Evolutionary conservation across 2,113 vertebrate genomes (phyloP).

Genomic region (Crypturellus undulatus): DNA sequence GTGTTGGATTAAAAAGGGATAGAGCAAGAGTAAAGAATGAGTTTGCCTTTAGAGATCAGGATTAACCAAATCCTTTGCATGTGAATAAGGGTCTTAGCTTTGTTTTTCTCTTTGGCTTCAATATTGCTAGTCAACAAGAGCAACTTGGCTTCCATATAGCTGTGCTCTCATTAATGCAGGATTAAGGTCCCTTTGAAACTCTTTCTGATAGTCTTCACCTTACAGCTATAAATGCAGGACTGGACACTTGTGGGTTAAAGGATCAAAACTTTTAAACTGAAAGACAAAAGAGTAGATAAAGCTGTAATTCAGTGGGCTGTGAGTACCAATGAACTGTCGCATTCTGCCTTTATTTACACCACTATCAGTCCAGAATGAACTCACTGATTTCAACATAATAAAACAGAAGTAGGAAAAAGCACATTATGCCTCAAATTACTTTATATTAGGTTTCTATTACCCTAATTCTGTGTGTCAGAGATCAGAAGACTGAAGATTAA

Average conservation of each 20-base stretch:
- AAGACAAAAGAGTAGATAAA: conserved; percentile 43
- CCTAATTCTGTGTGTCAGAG: background rate
- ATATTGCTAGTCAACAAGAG: conserved; percentile 51
- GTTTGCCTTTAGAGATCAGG: conserved; percentile 58
- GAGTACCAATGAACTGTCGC: background rate
- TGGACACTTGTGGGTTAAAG: conserved; percentile 42
- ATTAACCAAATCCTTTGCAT: conserved; percentile 61
- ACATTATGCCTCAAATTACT: background rate
- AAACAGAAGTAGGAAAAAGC: conserved; percentile 12
- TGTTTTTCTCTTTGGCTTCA: conserved; percentile 62
- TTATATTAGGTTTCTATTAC: background rate
- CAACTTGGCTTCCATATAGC: conserved; percentile 52
- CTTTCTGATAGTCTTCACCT: conserved; percentile 55
- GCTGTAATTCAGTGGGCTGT: conserved; percentile 37
- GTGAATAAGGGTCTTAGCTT: conserved; percentile 55
- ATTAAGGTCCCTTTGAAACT: conserved; percentile 69
- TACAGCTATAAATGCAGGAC: conserved; percentile 21
- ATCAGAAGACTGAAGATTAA: background rate
- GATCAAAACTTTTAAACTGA: conserved; percentile 38
- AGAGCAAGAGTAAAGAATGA: conserved; percentile 32
- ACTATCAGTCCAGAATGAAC: background rate
- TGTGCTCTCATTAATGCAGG: conserved; percentile 64
- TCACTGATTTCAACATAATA: background rate
- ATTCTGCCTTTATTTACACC: conserved; percentile 7
- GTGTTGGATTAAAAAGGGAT: conserved; percentile 37